Base-by-base conservation (phyloP, 1,140 invertebrate genomes). In the Bombus terrestris region DNA sequence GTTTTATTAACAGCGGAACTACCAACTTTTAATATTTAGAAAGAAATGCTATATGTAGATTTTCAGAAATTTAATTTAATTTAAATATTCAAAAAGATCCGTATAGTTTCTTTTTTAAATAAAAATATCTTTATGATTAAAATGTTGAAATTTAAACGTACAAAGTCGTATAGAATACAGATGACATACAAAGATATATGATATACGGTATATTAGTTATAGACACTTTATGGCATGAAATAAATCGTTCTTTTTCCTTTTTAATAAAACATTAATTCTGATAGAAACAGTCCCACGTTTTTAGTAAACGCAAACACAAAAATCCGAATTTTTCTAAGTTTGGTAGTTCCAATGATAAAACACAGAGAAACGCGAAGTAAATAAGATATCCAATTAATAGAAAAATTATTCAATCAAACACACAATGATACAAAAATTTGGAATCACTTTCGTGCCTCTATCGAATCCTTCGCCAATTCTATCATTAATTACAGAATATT, bases 81-180 rank as follows among this genome's bases (percentile, higher is more conserved):
- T 62, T 4, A 0, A n/a, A 62, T 12, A 28, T 62, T 62, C 12
- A 4, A 28, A 28, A 62, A n/a, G 28, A 62, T 62, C 4, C 12
- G 10, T 13, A n/a, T 2, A n/a, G 1, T n/a, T n/a, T 62, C n/a
- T 10, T 10, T 10, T n/a, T 28, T 2, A 0, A 53, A 62, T 13
- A 10, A 62, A 12, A 62, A 62, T n/a, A 1, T 62, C 28, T n/a
- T 12, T n/a, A n/a, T 13, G 28, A 62, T n/a, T 5, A 13, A 62
- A n/a, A n/a, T 62, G 2, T 0, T 5, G 59, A 5, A 62, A n/a
- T 62, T n/a, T 12, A 4, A n/a, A 53, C 22, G 47, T 53, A 53
- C 18, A 22, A 53, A 22, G 47, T 0, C 6, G 47, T 8, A 53
- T 22, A 1, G 6, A 12, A n/a, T n/a, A 12, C 28, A 28, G 9